Evolutionary conservation across 2,797 vertebrate genomes (phyloP).

Genomic region (Coluber constrictor): DNA sequence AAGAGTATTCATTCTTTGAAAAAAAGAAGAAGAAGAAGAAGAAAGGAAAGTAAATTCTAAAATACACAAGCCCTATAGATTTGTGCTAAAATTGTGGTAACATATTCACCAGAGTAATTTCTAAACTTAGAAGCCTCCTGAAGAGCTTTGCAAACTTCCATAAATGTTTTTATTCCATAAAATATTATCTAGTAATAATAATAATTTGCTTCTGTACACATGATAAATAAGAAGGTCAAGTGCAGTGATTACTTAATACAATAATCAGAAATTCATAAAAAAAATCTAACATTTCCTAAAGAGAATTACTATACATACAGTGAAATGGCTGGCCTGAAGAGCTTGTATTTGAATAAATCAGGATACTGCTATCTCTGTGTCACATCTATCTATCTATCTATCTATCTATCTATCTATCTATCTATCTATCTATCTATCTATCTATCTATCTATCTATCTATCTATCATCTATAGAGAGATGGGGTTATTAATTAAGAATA

Average conservation of each 20-base stretch:
- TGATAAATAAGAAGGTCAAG: neutral
- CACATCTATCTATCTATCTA: too few species aligned
- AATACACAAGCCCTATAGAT: neutral
- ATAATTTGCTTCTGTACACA: neutral
- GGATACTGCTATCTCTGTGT: too few species aligned
- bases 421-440: too few species aligned
- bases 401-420: too few species aligned
- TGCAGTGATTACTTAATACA: neutral
- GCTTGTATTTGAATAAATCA: too few species aligned
- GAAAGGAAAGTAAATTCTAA: neutral
- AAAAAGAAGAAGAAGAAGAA: neutral
- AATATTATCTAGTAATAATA: neutral
- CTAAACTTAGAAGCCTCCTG: neutral
- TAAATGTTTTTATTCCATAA: neutral
- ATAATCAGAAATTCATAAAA: neutral
- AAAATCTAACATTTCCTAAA: neutral
- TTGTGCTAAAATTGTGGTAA: constrained; percentile 17
- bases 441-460: too few species aligned
- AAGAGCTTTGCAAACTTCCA: constrained; percentile 18
- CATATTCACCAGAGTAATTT: constrained; percentile 34
- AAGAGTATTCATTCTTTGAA: neutral
- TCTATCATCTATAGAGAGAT: too few species aligned
- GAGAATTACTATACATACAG: neutral
- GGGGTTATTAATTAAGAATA: too few species aligned
- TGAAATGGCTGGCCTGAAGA: neutral